A percentile compares a stretch with the other conserved stretches of the same genome.
phyloP scores from a whole-genome alignment of 2,797 vertebrate species.

The Falco cherrug region DNA sequence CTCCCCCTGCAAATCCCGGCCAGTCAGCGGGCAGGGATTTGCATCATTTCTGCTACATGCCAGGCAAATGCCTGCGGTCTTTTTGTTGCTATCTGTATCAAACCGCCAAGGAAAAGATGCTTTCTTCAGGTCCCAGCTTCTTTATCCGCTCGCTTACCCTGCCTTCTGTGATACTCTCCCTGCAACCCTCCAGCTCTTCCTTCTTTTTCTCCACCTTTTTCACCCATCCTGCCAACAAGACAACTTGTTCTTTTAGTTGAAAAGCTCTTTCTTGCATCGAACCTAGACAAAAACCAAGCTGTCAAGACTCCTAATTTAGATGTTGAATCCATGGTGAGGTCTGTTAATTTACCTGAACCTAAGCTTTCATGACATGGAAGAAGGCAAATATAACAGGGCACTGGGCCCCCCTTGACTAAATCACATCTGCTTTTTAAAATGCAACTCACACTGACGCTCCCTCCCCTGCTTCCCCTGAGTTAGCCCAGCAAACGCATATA shows the following conservation, averaged over 20 bases:
- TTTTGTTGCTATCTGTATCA: background rate
- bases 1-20: background rate
- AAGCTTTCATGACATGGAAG: background rate
- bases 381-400: background rate
- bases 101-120: background rate
- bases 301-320: background rate
- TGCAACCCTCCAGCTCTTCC: background rate
- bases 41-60: background rate
- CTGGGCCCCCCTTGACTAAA: background rate
- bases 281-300: background rate
- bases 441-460: background rate
- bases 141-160: background rate
- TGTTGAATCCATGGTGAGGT: background rate
- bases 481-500: background rate
- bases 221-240: background rate
- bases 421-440: background rate
- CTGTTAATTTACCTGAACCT: background rate
- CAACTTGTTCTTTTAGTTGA: background rate
- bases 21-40: background rate
- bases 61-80: background rate
- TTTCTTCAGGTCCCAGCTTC: background rate
- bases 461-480: background rate
- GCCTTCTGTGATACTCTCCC: background rate
- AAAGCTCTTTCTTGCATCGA: background rate
- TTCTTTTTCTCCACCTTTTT: background rate